phyloP scores from a whole-genome alignment of 1,140 invertebrate species.

The Propsilocerus akamusi region DNA sequence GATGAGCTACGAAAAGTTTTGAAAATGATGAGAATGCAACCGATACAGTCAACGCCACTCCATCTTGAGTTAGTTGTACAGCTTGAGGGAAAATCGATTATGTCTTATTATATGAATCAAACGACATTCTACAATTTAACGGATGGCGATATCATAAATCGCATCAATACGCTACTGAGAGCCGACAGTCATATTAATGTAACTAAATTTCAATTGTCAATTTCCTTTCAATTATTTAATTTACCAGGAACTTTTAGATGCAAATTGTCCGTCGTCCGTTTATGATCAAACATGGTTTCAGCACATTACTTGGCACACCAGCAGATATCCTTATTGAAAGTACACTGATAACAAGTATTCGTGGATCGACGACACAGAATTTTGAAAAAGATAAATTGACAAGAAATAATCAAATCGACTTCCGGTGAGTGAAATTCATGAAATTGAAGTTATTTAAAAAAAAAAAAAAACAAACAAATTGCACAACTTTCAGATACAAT shows the following conservation, averaged over 20 bases:
- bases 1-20: constrained; percentile 28
- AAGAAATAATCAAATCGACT: constrained; percentile 34
- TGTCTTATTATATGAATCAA: constrained; percentile 35
- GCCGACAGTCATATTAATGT: constrained; percentile 21
- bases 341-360: constrained; percentile 30
- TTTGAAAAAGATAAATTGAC: constrained; percentile 17
- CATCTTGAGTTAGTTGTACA: constrained; percentile 36
- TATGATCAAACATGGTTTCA: constrained; percentile 27
- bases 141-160: constrained; percentile 18
- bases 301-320: constrained; percentile 33
- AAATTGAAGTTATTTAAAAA: background rate
- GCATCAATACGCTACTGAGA: constrained; percentile 14
- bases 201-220: constrained; percentile 21
- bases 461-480: constrained; percentile 3
- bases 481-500: constrained; percentile 26
- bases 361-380: constrained; percentile 31
- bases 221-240: constrained; percentile 23
- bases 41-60: constrained; percentile 23
- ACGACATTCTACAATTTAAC: constrained; percentile 28
- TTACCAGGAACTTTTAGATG: constrained; percentile 31
- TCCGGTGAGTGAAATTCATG: constrained; percentile 22
- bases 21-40: constrained; percentile 28
- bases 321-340: constrained; percentile 26
- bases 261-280: constrained; percentile 27
- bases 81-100: constrained; percentile 34